A percentile compares a stretch with the other conserved stretches of the same genome.
Conservation (phyloP, 2,797 vertebrate species). For the Acanthornis magna region DNA sequence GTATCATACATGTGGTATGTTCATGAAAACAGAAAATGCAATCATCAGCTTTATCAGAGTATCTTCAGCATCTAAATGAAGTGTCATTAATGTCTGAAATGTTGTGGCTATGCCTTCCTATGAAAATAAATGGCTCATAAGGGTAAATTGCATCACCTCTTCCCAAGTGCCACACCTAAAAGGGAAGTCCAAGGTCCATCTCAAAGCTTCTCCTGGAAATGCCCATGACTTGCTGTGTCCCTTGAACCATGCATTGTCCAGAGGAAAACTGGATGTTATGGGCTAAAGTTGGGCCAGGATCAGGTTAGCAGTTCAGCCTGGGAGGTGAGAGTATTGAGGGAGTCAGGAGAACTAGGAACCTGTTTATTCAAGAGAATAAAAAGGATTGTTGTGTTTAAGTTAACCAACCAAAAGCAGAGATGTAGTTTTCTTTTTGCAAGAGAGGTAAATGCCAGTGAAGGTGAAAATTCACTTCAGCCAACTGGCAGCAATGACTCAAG, state of each 20-base stretch:
- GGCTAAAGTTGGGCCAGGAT: not conserved
- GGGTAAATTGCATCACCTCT: not conserved
- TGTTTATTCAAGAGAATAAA: not conserved
- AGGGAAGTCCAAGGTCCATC: not conserved
- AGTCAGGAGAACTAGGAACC: not conserved
- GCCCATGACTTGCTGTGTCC: not conserved
- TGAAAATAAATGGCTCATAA: not conserved
- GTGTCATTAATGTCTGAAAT: not conserved
- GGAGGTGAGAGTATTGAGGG: not conserved
- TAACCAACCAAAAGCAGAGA: not conserved
- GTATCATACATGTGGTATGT: not conserved
- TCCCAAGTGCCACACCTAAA: not conserved
- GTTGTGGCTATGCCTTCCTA: not conserved
- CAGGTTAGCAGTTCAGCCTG: not conserved
- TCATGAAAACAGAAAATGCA: not conserved
- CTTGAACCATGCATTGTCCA: accelerated
- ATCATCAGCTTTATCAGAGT: not conserved
- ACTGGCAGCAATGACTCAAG: not conserved
- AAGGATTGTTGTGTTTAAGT: not conserved
- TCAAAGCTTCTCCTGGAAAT: not conserved
- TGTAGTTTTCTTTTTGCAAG: not conserved
- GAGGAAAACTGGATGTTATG: not conserved
- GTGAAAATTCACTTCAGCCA: not conserved
- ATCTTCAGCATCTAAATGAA: not conserved
- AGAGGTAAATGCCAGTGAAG: not conserved